Evolutionary conservation across 2,797 vertebrate genomes (phyloP).

Genomic region (Manis pentadactyla): DNA sequence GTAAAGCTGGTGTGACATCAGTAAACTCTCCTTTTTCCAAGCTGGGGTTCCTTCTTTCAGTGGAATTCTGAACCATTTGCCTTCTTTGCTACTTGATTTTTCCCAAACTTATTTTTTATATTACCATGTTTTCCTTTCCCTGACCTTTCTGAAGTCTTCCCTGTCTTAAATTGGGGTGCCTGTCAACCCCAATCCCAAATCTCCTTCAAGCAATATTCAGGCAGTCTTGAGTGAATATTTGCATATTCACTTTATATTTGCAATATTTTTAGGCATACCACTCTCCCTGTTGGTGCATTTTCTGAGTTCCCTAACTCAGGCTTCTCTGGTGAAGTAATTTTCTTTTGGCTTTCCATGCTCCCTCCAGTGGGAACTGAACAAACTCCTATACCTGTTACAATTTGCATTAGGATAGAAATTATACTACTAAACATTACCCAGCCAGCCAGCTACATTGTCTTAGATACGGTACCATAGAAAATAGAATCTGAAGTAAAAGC

Average conservation of each 20-base stretch:
- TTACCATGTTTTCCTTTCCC: not conserved
- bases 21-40: not conserved
- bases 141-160: not conserved
- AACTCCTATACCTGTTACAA: not conserved
- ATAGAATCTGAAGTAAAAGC: not conserved
- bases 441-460: not conserved
- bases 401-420: constrained; percentile 26
- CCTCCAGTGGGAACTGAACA: not conserved
- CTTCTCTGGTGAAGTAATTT: not conserved
- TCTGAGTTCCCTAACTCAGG: not conserved
- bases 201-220: not conserved
- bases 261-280: not conserved
- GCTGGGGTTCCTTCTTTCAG: not conserved
- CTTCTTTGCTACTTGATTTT: not conserved
- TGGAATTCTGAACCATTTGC: not conserved
- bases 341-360: not conserved
- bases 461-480: not conserved
- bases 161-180: not conserved
- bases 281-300: not conserved
- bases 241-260: no score
- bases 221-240: not conserved
- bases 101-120: not conserved
- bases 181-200: not conserved
- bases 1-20: not conserved
- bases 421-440: constrained; percentile 2